phyloP scores from a whole-genome alignment of 2,888 invertebrate species.

The Morpho deidamia region DNA sequence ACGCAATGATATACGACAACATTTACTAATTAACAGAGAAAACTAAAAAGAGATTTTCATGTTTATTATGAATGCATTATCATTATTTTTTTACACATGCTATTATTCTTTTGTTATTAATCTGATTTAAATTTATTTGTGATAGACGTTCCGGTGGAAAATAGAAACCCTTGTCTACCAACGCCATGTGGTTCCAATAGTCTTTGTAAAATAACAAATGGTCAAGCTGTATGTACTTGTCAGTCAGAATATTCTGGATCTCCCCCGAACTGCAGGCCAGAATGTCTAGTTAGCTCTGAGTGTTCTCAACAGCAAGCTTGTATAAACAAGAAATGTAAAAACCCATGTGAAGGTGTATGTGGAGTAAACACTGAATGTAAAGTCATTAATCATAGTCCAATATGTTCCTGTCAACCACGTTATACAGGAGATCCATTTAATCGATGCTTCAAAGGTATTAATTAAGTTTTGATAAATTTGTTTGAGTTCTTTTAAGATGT shows the following conservation, averaged over 20 bases:
- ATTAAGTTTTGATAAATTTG: slow-evolving; percentile 48
- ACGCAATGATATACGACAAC: too few species aligned
- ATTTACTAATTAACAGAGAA: too few species aligned
- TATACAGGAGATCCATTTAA: slow-evolving; percentile 84
- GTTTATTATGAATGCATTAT: too few species aligned
- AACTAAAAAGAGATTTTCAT: background rate
- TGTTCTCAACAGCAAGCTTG: slow-evolving; percentile 82
- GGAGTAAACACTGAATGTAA: slow-evolving; percentile 83
- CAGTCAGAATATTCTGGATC: slow-evolving; percentile 81
- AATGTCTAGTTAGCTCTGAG: slow-evolving; percentile 82
- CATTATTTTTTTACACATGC: slow-evolving; percentile 17
- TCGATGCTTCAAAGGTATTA: slow-evolving; percentile 78
- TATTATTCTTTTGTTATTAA: slow-evolving; percentile 1
- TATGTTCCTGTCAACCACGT: slow-evolving; percentile 82
- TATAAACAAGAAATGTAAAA: slow-evolving; percentile 81
- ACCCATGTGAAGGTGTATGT: slow-evolving; percentile 84
- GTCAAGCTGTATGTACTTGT: slow-evolving; percentile 85
- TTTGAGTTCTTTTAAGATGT: slow-evolving; percentile 38
- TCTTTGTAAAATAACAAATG: slow-evolving; percentile 83
- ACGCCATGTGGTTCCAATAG: slow-evolving; percentile 88
- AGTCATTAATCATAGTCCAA: slow-evolving; percentile 85
- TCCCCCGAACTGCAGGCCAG: slow-evolving; percentile 82
- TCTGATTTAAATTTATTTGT: background rate
- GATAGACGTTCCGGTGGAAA: slow-evolving; percentile 45
- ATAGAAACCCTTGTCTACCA: slow-evolving; percentile 82